Percentiles rank a stretch among this genome's conserved stretches.
These are phyloP conservation scores for Himantopus leucocephalus DNA, from an alignment of 2,113 vertebrate species.

Conservation along the genomic window DNA sequence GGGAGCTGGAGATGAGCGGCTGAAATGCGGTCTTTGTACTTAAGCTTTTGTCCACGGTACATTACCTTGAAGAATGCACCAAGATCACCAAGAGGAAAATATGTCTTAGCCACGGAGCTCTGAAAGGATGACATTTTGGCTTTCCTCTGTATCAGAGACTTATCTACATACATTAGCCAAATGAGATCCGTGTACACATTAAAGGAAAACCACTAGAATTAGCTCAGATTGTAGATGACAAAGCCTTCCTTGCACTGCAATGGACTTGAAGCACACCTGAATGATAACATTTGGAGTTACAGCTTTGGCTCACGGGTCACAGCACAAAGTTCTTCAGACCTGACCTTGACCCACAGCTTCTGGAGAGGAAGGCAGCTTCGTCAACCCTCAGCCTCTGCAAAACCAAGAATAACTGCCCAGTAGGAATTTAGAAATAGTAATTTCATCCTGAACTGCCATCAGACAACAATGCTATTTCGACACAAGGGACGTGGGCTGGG, in stretches of 20 bases:
- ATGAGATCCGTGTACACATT: background rate
- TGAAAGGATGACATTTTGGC: background rate
- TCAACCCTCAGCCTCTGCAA: background rate
- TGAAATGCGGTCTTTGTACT: background rate
- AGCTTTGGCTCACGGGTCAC: background rate
- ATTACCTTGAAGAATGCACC: background rate
- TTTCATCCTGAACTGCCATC: background rate
- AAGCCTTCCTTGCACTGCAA: background rate
- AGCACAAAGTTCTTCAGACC: background rate
- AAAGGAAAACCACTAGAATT: background rate
- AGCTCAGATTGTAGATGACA: background rate
- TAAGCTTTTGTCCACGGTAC: background rate
- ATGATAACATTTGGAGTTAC: background rate
- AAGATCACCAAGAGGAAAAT: background rate
- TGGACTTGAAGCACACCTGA: background rate
- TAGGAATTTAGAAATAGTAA: slow-evolving; percentile 11
- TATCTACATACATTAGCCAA: background rate
- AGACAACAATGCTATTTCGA: background rate
- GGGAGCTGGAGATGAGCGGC: background rate
- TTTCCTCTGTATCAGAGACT: background rate
- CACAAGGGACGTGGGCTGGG: background rate
- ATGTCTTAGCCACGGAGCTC: background rate
- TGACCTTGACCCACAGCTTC: background rate
- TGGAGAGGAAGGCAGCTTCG: background rate
- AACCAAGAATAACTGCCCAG: background rate